Conservation (phyloP, 2,888 invertebrate genomes). For the Aphrophora alni region DNA sequence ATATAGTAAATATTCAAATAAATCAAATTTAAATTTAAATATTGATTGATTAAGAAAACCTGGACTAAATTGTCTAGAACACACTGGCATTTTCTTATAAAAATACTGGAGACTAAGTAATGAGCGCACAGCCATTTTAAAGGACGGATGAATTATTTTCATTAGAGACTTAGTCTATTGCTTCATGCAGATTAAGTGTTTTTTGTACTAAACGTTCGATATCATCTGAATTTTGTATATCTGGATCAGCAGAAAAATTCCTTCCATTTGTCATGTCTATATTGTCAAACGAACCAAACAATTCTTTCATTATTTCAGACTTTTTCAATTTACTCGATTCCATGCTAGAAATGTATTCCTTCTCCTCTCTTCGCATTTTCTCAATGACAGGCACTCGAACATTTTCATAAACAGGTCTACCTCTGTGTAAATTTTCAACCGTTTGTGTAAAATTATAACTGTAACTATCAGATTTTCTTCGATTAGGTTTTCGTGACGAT, state of each 20-base stretch:
- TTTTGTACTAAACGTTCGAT: neutral
- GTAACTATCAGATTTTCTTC: conserved; percentile 27
- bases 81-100: neutral
- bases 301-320: conserved; percentile 44
- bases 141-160: neutral
- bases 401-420: conserved; percentile 27
- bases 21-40: neutral
- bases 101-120: neutral
- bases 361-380: conserved; percentile 32
- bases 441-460: conserved; percentile 18
- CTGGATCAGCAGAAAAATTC: neutral
- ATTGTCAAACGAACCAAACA: conserved; percentile 38
- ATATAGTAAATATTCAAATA: too few relatives aligned
- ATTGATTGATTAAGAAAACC: too few relatives aligned
- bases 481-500: neutral
- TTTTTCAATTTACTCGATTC: conserved; percentile 35
- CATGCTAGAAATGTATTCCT: conserved; percentile 25
- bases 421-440: conserved; percentile 29
- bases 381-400: conserved; percentile 24
- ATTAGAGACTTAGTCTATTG: neutral
- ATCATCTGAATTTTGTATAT: neutral
- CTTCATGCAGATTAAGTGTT: neutral
- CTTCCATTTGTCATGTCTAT: neutral
- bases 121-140: neutral
- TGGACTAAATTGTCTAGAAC: neutral